Evolutionary conservation across 2,113 vertebrate genomes (phyloP).

Genomic region (Forbesichthys agassizii): DNA sequence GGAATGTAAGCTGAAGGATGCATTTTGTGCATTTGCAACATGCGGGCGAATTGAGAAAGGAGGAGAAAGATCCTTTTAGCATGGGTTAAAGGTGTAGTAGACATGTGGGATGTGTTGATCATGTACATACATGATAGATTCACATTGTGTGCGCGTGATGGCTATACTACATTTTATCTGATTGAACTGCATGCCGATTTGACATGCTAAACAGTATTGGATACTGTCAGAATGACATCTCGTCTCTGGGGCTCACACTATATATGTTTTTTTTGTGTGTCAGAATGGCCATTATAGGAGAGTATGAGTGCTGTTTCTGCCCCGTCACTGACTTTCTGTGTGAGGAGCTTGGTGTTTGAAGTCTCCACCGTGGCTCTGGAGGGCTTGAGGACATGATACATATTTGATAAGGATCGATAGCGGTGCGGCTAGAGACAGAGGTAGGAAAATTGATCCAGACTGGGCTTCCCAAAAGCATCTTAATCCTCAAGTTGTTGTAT

Average conservation of each 20-base stretch:
- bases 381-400: conserved; percentile 72
- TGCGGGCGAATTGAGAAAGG: conserved; percentile 66
- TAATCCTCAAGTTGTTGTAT: conserved; percentile 53
- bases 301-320: conserved; percentile 37
- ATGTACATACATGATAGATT: not conserved
- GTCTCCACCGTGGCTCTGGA: conserved; percentile 60
- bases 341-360: conserved; percentile 62
- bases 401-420: conserved; percentile 77
- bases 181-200: not conserved
- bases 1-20: conserved; percentile 77
- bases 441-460: conserved; percentile 69
- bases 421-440: conserved; percentile 56
- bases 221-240: too few relatives aligned
- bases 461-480: conserved; percentile 66
- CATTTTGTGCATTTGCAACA: conserved; percentile 76
- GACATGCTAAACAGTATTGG: too few relatives aligned
- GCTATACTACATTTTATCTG: not conserved
- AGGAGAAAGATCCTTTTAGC: conserved; percentile 60
- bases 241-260: too few relatives aligned
- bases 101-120: not conserved
- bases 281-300: conserved; percentile 41
- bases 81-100: conserved; percentile 36
- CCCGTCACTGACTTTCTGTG: conserved; percentile 48
- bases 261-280: not conserved
- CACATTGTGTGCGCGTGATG: not conserved